Evolutionary conservation across 2,113 vertebrate species (phyloP).

Genomic region (Tyrannus savana): DNA sequence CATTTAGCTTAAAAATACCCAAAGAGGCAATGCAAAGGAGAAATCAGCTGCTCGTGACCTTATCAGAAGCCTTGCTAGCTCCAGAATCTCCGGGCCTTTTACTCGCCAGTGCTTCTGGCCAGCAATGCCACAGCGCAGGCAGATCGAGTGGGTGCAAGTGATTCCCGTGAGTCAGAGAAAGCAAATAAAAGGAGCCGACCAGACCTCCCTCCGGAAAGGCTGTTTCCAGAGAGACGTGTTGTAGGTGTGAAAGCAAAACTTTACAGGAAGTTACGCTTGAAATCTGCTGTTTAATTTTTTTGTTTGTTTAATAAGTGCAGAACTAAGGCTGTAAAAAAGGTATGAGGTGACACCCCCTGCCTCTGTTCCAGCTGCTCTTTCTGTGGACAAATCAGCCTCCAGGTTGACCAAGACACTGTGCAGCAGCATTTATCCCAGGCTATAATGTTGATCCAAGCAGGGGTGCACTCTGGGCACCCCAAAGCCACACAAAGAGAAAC

Average conservation of each 20-base stretch:
- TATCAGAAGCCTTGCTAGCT: background rate
- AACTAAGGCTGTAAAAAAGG: background rate
- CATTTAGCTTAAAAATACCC: background rate
- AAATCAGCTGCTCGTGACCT: background rate
- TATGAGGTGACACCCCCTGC: rapidly evolving
- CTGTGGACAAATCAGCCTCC: background rate
- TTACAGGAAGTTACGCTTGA: background rate
- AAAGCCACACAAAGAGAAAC: background rate
- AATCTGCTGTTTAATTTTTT: background rate
- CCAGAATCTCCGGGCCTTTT: background rate
- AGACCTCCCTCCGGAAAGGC: background rate
- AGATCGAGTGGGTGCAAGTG: background rate
- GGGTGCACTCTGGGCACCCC: background rate
- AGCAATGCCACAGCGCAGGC: background rate
- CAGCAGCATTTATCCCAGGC: background rate
- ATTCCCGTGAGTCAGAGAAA: background rate
- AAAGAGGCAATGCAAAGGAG: background rate
- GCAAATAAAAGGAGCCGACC: background rate
- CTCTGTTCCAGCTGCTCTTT: background rate
- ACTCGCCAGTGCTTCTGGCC: background rate
- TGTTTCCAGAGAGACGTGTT: background rate
- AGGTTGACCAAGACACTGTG: background rate
- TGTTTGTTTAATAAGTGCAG: background rate
- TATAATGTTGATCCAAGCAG: background rate
- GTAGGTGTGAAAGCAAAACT: conserved; percentile 1